Conservation (phyloP, 2,888 invertebrate genomes). For the Operophtera brumata region DNA sequence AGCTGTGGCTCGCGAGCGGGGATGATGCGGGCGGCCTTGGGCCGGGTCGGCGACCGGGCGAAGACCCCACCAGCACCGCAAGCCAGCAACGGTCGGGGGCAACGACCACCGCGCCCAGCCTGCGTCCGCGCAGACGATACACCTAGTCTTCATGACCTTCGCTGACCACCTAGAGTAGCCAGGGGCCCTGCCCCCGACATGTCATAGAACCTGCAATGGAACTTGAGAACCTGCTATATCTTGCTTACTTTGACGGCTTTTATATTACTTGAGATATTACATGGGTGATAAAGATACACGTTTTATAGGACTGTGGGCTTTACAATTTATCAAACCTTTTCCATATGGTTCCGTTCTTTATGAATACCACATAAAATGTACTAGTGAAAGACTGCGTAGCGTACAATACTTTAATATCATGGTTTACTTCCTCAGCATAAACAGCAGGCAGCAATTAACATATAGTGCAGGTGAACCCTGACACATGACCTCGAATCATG, state of each 20-base stretch:
- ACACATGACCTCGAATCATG: slow-evolving; percentile 46
- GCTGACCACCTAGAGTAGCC: slow-evolving; percentile 36
- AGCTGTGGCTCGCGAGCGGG: slow-evolving; percentile 60
- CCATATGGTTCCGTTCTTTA: not conserved
- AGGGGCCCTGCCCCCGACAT: slow-evolving; percentile 34
- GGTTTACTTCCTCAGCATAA: slow-evolving; percentile 11
- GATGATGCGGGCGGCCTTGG: slow-evolving; percentile 79
- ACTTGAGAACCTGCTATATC: slow-evolving; percentile 18
- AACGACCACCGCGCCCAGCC: slow-evolving; percentile 70
- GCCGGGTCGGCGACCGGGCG: slow-evolving; percentile 78
- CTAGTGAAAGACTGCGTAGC: too few species aligned
- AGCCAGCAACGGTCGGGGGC: slow-evolving; percentile 79
- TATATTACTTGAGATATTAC: slow-evolving; percentile 11
- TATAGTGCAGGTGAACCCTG: slow-evolving; percentile 36
- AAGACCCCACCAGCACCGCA: slow-evolving; percentile 77
- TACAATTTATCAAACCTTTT: slow-evolving; percentile 1
- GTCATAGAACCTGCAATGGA: slow-evolving; percentile 25
- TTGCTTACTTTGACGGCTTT: slow-evolving; percentile 10
- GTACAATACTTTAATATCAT: not conserved
- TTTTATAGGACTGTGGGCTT: slow-evolving; percentile 8
- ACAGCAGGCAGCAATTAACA: slow-evolving; percentile 27
- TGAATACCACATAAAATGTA: too few species aligned
- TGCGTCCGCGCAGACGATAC: slow-evolving; percentile 56
- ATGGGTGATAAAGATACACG: slow-evolving; percentile 10
- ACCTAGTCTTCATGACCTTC: slow-evolving; percentile 62